Evolutionary conservation across 2,888 invertebrate genomes (phyloP).

Genomic region (Carterocephalus palaemon): DNA sequence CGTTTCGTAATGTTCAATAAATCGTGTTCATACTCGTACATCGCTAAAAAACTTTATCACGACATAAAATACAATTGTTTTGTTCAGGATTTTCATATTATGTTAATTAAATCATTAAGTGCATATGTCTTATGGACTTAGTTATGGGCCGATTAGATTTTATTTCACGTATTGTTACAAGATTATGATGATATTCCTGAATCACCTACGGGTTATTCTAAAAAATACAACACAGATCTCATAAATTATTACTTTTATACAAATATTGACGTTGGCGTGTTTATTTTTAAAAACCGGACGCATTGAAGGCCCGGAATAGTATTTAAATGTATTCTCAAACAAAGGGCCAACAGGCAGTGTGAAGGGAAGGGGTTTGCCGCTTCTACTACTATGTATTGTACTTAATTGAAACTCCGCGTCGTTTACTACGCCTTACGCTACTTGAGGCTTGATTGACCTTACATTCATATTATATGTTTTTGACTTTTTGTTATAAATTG

Average conservation of each 20-base stretch:
- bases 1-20: too few relatives aligned
- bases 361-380: conserved; percentile 61
- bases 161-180: too few relatives aligned
- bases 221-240: conserved; percentile 48
- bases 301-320: conserved; percentile 53
- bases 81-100: too few relatives aligned
- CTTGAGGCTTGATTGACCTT: conserved; percentile 53
- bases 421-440: conserved; percentile 33
- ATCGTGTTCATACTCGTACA: too few relatives aligned
- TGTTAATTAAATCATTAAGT: too few relatives aligned
- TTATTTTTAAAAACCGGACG: conserved; percentile 60
- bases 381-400: conserved; percentile 59
- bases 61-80: conserved; percentile 6
- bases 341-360: conserved; percentile 56
- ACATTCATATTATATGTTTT: too few relatives aligned
- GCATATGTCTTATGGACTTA: too few relatives aligned
- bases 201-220: conserved; percentile 29
- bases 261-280: conserved; percentile 56
- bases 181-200: too few relatives aligned
- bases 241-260: conserved; percentile 61
- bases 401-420: conserved; percentile 68
- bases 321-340: conserved; percentile 76
- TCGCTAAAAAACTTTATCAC: too few relatives aligned
- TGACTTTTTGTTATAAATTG: neutral
- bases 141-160: too few relatives aligned